phyloP scores from a whole-genome alignment of 2,888 invertebrate genomes.

The Tuta absoluta region DNA sequence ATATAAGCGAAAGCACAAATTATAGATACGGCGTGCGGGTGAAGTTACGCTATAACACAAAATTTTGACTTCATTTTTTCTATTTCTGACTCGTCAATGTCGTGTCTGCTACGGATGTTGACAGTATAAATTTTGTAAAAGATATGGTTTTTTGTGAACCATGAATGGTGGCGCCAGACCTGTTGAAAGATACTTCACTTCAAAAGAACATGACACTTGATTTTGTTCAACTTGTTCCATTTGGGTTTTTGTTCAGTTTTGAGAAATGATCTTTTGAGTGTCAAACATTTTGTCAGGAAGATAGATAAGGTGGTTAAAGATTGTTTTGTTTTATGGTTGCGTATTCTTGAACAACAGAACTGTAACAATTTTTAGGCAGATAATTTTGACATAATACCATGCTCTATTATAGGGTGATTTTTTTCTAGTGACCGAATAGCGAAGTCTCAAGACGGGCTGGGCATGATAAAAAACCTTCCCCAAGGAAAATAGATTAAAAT shows the following conservation, averaged over 20 bases:
- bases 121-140: slow-evolving; percentile 34
- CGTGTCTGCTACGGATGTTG: slow-evolving; percentile 33
- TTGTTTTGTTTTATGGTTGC: too few species aligned
- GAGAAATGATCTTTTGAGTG: slow-evolving; percentile 31
- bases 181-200: slow-evolving; percentile 28
- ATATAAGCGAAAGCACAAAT: too few species aligned
- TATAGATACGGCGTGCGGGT: too few species aligned
- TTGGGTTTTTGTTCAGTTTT: slow-evolving; percentile 23
- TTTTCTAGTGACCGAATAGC: too few species aligned
- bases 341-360: too few species aligned
- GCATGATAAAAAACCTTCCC: too few species aligned
- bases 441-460: too few species aligned
- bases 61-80: slow-evolving; percentile 32
- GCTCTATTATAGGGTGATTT: too few species aligned
- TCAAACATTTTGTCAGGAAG: slow-evolving; percentile 17
- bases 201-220: slow-evolving; percentile 21
- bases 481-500: too few species aligned
- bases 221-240: slow-evolving; percentile 24
- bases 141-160: slow-evolving; percentile 32
- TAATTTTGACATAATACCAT: too few species aligned
- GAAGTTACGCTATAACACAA: too few species aligned
- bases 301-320: neutral
- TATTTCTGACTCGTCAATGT: slow-evolving; percentile 36
- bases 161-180: slow-evolving; percentile 43
- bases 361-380: too few species aligned